A percentile compares a stretch with the other conserved stretches of the same genome.
These are phyloP conservation scores for Oceanodroma tethys DNA, from an alignment of 2,113 vertebrate genomes.

Conservation along the genomic window DNA sequence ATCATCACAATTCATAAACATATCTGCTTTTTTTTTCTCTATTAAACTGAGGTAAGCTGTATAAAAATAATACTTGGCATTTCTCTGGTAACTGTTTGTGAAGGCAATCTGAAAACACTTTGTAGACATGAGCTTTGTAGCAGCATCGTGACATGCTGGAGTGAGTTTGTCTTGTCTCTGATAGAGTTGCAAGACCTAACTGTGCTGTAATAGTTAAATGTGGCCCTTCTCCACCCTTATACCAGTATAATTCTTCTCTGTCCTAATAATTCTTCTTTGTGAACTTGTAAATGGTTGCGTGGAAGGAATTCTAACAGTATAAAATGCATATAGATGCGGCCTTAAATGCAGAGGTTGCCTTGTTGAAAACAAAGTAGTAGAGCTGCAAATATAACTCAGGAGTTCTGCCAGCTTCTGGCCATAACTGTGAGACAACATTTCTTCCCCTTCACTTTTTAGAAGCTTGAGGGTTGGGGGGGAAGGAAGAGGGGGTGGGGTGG, in stretches of 20 bases:
- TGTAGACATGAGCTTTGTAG: neutral
- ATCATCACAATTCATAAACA: conserved; percentile 42
- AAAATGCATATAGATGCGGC: neutral
- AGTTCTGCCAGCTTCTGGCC: neutral
- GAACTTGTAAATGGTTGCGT: neutral
- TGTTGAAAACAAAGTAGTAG: neutral
- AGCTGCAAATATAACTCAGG: neutral
- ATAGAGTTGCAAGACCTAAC: neutral
- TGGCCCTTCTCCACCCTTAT: neutral
- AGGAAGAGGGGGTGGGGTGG: neutral
- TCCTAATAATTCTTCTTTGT: neutral
- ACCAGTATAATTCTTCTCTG: neutral
- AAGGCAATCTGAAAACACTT: neutral
- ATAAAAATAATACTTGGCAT: conserved; percentile 21
- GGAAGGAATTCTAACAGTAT: neutral
- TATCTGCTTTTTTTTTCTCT: neutral
- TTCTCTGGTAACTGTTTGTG: neutral
- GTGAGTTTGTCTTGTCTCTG: neutral
- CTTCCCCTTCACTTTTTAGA: neutral
- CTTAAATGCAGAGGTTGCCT: neutral
- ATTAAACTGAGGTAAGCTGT: neutral
- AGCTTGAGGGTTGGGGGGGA: neutral
- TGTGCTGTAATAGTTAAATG: neutral
- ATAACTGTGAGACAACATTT: neutral
- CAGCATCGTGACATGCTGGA: neutral